Base-by-base conservation (phyloP, 2,888 invertebrate genomes). In the Petrolisthes manimaculis region DNA sequence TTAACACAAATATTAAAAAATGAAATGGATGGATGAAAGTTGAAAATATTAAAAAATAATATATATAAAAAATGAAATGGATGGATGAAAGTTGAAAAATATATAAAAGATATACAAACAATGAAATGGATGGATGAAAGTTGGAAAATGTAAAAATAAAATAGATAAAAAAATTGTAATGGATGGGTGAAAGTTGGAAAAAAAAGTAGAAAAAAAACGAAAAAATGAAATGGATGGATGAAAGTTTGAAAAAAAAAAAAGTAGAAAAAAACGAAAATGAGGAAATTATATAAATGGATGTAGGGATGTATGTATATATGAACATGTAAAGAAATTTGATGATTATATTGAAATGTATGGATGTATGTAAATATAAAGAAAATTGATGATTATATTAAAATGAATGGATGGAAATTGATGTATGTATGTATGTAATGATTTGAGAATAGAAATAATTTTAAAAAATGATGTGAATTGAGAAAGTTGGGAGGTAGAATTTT, bases 351-450 rank as follows among this genome's bases (percentile, higher is more conserved):
- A 67, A 12, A 67, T 12, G 9, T 12, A 67, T 67, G n/a, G n/a
- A 14, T 14, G 24, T 9, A 75, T 14, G n/a, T 14, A 75, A 75
- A 75, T 75, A 21, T 14, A 21, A 21, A 75, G 9, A 75, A 14
- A 21, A 75, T 14, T 14, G n/a, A 75, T 21, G n/a, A 75, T 75
- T 14, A 75, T 75, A 75, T 14, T 75, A 75, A 75, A 14, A 75
- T 14, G 8, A 75, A 75, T 75, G 9, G n/a, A 75, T 75, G 24
- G n/a, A 14, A 6, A 77, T n/a, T n/a, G n/a, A n/a, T n/a, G n/a
- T n/a, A n/a, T n/a, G n/a, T n/a, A n/a, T 14, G 3, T 4, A 6
- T 69, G 5, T 4, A 5, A 69, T 4, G 3, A 69, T 18, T 14
- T 18, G 69, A 69, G n/a, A n/a, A 69, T 4, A 69, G 5, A 69